Evolutionary conservation across 2,113 vertebrate genomes (phyloP).

Genomic region (Ptychochromis oligacanthus): DNA sequence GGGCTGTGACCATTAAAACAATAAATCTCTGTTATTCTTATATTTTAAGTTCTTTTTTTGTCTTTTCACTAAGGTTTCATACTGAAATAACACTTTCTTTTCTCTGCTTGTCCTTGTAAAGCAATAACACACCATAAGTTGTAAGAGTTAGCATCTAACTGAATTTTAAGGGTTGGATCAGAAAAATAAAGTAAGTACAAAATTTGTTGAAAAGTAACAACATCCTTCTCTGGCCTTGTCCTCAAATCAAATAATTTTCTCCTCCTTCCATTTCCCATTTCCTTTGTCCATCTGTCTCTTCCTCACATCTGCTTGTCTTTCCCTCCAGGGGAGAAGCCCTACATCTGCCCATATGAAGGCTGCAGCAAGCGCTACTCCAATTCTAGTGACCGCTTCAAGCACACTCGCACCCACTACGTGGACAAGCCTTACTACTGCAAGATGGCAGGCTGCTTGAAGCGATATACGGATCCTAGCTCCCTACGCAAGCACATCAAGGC

Average conservation of each 20-base stretch:
- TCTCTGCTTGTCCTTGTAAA: neutral
- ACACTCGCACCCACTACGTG: constrained; percentile 97
- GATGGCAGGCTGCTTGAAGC: constrained; percentile 97
- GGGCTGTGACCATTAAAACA: neutral
- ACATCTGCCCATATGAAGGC: constrained; percentile 95
- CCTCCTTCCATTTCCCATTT: neutral
- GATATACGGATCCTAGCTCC: constrained; percentile 98
- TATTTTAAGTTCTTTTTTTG: neutral
- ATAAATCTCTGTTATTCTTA: neutral
- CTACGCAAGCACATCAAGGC: constrained; percentile 99
- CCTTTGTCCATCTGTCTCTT: neutral
- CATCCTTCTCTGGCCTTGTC: neutral
- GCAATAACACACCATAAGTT: neutral
- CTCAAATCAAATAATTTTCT: neutral
- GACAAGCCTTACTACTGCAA: constrained; percentile 99
- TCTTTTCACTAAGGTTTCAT: neutral
- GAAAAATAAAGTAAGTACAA: neutral
- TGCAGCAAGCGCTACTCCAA: constrained; percentile 99
- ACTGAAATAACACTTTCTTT: neutral
- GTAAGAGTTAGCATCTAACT: neutral
- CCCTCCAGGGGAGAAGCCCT: constrained; percentile 92
- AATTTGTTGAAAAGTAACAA: neutral
- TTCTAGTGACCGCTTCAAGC: constrained; percentile 99
- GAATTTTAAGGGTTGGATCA: neutral
- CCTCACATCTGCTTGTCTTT: neutral